A percentile compares a stretch with the other conserved stretches of the same genome.
Conservation (phyloP, 2,113 vertebrate genomes). For the Sigmodon hispidus region DNA sequence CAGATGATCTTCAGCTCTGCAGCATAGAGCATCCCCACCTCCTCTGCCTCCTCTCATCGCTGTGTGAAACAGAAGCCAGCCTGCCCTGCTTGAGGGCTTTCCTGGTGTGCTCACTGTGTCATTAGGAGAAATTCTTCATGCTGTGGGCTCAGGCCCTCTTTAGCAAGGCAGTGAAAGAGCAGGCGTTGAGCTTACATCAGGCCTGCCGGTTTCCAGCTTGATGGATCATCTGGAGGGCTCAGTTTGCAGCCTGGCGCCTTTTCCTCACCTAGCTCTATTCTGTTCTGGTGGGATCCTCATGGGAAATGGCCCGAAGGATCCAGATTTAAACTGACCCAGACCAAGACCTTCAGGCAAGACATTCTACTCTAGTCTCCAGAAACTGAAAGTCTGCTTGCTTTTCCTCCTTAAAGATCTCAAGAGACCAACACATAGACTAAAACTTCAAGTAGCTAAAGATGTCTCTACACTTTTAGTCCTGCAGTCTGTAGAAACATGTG, state of each 20-base stretch:
- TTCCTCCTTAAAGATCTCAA: neutral
- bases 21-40: neutral
- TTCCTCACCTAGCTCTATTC: neutral
- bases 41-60: neutral
- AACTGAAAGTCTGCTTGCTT: neutral
- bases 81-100: neutral
- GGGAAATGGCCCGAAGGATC: neutral
- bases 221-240: neutral
- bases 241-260: neutral
- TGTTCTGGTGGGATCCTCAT: neutral
- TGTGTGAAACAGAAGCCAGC: neutral
- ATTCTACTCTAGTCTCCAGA: neutral
- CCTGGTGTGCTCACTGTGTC: neutral
- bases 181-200: neutral
- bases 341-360: neutral
- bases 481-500: neutral
- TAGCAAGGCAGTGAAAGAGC: neutral
- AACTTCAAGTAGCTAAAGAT: neutral
- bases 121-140: neutral
- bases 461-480: neutral
- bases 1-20: neutral
- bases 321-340: neutral
- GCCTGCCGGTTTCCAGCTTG: neutral
- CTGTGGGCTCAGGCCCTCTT: neutral
- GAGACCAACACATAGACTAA: slow-evolving; percentile 12